phyloP scores from a whole-genome alignment of 2,888 invertebrate species.

The Microctonus aethiopoides region DNA sequence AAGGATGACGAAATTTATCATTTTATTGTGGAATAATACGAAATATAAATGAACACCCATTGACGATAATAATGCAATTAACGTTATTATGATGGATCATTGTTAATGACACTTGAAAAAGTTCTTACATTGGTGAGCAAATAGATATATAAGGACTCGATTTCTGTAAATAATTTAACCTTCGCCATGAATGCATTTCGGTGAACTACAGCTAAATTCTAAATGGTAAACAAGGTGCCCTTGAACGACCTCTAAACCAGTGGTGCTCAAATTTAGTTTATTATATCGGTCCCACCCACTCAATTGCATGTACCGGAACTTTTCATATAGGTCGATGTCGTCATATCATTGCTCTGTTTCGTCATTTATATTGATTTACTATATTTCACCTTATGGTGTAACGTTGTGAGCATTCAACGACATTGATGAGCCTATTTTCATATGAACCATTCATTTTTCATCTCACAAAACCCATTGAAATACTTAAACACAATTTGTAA shows the following conservation, averaged over 20 bases:
- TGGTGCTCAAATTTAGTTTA: slow-evolving; percentile 48
- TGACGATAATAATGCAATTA: neutral
- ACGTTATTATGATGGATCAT: neutral
- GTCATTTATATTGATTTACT: too few relatives aligned
- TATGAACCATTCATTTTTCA: too few relatives aligned
- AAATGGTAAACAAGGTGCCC: slow-evolving; percentile 59
- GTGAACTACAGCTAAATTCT: neutral
- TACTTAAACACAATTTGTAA: too few relatives aligned
- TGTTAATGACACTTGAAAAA: slow-evolving; percentile 2
- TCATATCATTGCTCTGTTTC: neutral
- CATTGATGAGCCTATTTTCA: too few relatives aligned
- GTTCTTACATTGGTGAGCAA: too few relatives aligned
- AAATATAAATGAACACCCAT: neutral
- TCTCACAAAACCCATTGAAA: too few relatives aligned
- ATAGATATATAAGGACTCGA: too few relatives aligned
- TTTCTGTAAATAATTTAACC: slow-evolving; percentile 18
- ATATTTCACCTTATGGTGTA: too few relatives aligned
- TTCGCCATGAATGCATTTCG: slow-evolving; percentile 44
- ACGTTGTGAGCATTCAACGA: too few relatives aligned
- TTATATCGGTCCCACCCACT: neutral
- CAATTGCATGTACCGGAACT: neutral
- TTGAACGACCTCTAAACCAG: slow-evolving; percentile 55
- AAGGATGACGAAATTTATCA: slow-evolving; percentile 95
- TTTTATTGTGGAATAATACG: slow-evolving; percentile 80
- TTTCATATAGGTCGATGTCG: neutral